Base-by-base conservation (phyloP, 2,888 invertebrate genomes). In the Atherix ibis region DNA sequence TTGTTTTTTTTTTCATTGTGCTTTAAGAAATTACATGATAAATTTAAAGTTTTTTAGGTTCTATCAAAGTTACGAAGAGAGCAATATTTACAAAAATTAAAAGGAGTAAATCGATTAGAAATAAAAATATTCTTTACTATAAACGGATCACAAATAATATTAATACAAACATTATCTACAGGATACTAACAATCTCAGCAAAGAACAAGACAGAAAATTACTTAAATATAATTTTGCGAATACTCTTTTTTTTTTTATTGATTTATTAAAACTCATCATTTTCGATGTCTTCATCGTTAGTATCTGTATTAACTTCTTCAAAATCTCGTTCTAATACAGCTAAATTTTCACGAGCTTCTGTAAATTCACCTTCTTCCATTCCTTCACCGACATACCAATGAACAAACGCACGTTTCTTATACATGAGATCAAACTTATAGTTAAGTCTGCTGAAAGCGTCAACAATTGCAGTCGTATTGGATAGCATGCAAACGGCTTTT, bases 371-470 rank as follows among this genome's bases (percentile, higher is more conserved):
- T 54, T 80, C 80, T 50, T 80, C 79, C 81, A 82, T 81, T 36
- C 82, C 82, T 56, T 82, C 79, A 28, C 77, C 77, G 9, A 76
- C 76, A 51, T 80, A 84, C 89, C 89, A 89, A 60, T 89, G 88
- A 41, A 88, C 84, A 53, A 89, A 89, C 28, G 88, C 88, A 40
- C 85, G 66, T 64, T 88, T 88, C 46, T 81, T 76, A 62, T 78
- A 89, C 85, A 89, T 87, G 50, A 88, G 68, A 62, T 89, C 88
- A 56, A 89, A 87, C 63, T 89, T 89, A 62, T 76, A 77, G 63
- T 88, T 81, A 41, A 88, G 68, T 50, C 83, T 77, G 46, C 76
- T 75, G 82, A 83, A 85, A 31, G 83, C 83, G 50, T 80, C 76
- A 10, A 77, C 76, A 52, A 85, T 82, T 46, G 83, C 82, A 18